These are phyloP conservation scores for Halcyon smyrnensis DNA, from an alignment of 2,797 vertebrate genomes.

Conservation along the genomic window DNA sequence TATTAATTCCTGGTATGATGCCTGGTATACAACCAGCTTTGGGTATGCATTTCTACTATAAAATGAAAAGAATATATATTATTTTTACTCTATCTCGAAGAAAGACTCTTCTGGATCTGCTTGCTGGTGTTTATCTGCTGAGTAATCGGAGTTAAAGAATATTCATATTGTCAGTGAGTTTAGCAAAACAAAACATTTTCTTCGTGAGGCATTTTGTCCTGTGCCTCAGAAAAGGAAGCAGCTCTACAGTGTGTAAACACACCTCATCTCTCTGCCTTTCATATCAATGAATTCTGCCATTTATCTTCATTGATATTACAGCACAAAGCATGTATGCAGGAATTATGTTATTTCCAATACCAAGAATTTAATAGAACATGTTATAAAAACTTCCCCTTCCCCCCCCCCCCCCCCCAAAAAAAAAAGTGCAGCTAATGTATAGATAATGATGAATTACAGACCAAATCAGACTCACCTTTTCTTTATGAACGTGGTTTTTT, in stretches of 20 bases:
- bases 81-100: neutral
- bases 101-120: neutral
- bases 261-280: neutral
- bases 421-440: neutral
- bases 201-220: neutral
- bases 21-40: rapidly evolving
- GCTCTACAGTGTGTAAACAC: neutral
- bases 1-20: neutral
- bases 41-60: neutral
- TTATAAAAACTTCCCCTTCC: neutral
- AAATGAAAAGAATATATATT: neutral
- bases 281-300: neutral
- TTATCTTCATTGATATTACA: neutral
- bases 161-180: neutral
- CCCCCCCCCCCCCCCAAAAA: neutral
- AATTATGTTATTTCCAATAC: neutral
- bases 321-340: neutral
- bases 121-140: neutral
- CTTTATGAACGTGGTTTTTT: neutral
- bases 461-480: neutral
- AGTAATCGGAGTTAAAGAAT: neutral
- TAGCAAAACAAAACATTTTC: neutral
- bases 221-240: neutral
- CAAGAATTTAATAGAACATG: neutral
- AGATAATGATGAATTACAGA: neutral